phyloP scores from a whole-genome alignment of 2,888 invertebrate genomes.

The Caenorhabditis sp. region DNA sequence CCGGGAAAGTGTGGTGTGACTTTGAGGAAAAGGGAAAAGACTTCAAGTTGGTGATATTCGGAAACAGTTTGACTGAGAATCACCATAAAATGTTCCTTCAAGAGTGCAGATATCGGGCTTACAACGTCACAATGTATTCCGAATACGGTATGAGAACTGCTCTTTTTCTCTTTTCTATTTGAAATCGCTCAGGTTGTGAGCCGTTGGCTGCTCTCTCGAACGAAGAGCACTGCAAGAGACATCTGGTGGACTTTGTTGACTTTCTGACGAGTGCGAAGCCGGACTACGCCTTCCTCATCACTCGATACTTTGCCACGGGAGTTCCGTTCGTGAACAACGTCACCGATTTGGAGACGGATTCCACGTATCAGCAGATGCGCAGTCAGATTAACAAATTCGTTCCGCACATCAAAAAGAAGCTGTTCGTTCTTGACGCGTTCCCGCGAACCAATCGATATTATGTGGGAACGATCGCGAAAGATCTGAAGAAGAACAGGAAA shows the following conservation, averaged over 20 bases:
- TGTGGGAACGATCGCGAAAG: conserved; percentile 8
- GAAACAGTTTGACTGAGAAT: conserved; percentile 54
- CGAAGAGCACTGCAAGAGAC: conserved; percentile 29
- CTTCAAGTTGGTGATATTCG: conserved; percentile 45
- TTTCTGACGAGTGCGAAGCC: conserved; percentile 32
- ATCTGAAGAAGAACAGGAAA: conserved; percentile 21
- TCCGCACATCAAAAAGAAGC: conserved; percentile 42
- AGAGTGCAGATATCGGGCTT: conserved; percentile 28
- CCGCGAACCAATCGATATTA: conserved; percentile 16
- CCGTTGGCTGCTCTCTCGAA: conserved; percentile 16
- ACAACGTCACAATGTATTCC: conserved; percentile 28
- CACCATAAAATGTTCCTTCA: conserved; percentile 38
- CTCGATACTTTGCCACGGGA: conserved; percentile 29
- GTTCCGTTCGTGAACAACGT: conserved; percentile 15
- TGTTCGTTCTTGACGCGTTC: conserved; percentile 35
- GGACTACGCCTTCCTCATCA: conserved; percentile 23
- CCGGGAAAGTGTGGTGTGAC: conserved; percentile 32
- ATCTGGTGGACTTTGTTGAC: conserved; percentile 21
- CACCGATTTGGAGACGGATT: conserved; percentile 22
- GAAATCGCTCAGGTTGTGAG: conserved; percentile 16
- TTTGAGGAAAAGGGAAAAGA: conserved; percentile 28
- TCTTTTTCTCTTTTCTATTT: not conserved
- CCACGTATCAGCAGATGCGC: conserved; percentile 26
- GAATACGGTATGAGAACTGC: conserved; percentile 4
- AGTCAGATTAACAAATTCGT: conserved; percentile 23